Evolutionary conservation across 2,888 invertebrate genomes (phyloP).

Genomic region (Plagodis dolabraria): DNA sequence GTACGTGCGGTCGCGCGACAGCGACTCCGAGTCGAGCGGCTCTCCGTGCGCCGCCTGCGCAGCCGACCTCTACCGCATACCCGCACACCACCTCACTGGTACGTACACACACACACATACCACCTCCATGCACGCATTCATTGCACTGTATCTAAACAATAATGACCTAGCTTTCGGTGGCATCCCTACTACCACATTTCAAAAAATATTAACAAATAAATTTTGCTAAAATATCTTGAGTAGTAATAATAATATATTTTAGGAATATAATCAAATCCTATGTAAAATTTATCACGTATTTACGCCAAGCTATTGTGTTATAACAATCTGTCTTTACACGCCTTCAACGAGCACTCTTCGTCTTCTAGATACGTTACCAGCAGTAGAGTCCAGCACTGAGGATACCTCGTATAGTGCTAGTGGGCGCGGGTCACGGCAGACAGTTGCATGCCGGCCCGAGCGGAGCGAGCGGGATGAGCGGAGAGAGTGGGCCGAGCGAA

Average conservation of each 20-base stretch:
- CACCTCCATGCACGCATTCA: no score
- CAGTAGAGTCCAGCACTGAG: conserved; percentile 58
- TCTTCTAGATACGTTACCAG: conserved; percentile 4
- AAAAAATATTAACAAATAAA: no score
- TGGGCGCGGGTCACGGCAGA: conserved; percentile 3
- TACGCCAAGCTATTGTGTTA: no score
- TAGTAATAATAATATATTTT: no score
- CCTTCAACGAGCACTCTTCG: not conserved
- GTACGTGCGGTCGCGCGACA: conserved; percentile 56
- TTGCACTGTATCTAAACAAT: no score
- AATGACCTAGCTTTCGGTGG: no score
- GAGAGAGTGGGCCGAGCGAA: conserved; percentile 25
- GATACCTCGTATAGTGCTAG: conserved; percentile 48
- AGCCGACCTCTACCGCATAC: conserved; percentile 61
- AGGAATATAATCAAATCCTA: no score
- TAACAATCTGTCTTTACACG: not conserved
- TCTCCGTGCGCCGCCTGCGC: conserved; percentile 75
- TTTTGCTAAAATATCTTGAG: no score
- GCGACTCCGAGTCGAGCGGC: conserved; percentile 73
- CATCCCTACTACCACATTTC: no score
- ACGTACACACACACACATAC: no score
- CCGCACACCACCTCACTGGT: conserved; percentile 30
- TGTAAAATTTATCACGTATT: no score
- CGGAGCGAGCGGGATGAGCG: conserved; percentile 21
- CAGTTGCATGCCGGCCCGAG: not conserved